These are phyloP conservation scores for Thaumetopoea pityocampa DNA, from an alignment of 1,140 invertebrate species.

Conservation along the genomic window DNA sequence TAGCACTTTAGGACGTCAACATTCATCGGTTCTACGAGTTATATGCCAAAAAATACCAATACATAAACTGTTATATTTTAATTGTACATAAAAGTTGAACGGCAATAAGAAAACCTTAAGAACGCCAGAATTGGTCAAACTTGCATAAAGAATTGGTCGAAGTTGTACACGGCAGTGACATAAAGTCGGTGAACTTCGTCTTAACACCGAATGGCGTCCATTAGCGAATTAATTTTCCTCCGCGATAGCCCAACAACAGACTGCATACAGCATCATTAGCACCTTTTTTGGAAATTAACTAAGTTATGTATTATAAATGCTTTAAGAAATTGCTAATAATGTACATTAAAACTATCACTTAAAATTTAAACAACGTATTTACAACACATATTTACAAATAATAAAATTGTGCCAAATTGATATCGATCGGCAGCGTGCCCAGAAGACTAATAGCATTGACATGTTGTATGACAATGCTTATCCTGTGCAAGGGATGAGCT, in stretches of 20 bases:
- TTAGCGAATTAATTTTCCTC: constrained; percentile 34
- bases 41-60: no score
- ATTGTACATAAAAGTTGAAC: constrained; percentile 26
- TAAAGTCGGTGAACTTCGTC: constrained; percentile 37
- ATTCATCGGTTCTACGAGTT: constrained; percentile 14
- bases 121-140: constrained; percentile 39
- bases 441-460: no score
- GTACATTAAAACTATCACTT: neutral
- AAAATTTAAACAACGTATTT: no score
- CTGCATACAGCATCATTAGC: no score
- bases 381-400: no score
- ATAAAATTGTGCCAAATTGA: no score
- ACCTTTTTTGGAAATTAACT: no score
- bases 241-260: neutral
- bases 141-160: constrained; percentile 25
- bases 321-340: neutral
- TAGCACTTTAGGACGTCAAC: no score
- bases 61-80: no score
- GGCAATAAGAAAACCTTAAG: constrained; percentile 42
- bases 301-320: neutral
- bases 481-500: no score
- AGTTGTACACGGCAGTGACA: constrained; percentile 29
- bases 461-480: no score
- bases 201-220: constrained; percentile 41
- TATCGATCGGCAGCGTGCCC: no score